Percentiles rank a stretch among this genome's conserved stretches.
These are phyloP conservation scores for Dryobota labecula DNA, from an alignment of 2,888 invertebrate species.

Conservation along the genomic window DNA sequence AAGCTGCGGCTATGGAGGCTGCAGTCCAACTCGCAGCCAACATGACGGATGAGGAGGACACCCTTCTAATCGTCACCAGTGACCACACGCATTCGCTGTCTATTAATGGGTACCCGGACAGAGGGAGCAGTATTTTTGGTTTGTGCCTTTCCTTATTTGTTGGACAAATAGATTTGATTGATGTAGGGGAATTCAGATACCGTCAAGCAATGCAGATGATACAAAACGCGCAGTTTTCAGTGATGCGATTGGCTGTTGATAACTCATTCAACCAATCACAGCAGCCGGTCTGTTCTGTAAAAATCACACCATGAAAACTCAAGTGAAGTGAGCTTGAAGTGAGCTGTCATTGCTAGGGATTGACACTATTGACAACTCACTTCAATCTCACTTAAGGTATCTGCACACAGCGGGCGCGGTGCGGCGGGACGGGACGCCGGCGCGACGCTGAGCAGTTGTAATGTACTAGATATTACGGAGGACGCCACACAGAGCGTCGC, in stretches of 20 bases:
- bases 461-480: too few relatives aligned
- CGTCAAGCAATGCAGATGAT: not conserved
- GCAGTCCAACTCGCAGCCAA: slow-evolving; percentile 93
- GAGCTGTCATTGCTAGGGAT: too few relatives aligned
- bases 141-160: slow-evolving; percentile 49
- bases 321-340: too few relatives aligned
- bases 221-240: not conserved
- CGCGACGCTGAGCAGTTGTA: too few relatives aligned
- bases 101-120: slow-evolving; percentile 94
- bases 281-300: too few relatives aligned
- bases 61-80: slow-evolving; percentile 95
- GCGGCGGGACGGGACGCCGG: too few relatives aligned
- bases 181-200: not conserved
- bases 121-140: slow-evolving; percentile 94
- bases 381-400: too few relatives aligned
- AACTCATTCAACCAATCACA: not conserved
- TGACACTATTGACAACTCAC: too few relatives aligned
- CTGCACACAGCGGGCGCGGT: too few relatives aligned
- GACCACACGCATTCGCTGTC: slow-evolving; percentile 95
- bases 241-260: not conserved
- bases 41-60: slow-evolving; percentile 91
- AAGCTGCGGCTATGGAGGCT: slow-evolving; percentile 94
- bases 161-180: not conserved
- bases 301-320: too few relatives aligned
- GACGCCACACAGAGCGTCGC: too few relatives aligned